Base-by-base conservation (phyloP, 2,888 invertebrate species). In the Tachina grossa region DNA sequence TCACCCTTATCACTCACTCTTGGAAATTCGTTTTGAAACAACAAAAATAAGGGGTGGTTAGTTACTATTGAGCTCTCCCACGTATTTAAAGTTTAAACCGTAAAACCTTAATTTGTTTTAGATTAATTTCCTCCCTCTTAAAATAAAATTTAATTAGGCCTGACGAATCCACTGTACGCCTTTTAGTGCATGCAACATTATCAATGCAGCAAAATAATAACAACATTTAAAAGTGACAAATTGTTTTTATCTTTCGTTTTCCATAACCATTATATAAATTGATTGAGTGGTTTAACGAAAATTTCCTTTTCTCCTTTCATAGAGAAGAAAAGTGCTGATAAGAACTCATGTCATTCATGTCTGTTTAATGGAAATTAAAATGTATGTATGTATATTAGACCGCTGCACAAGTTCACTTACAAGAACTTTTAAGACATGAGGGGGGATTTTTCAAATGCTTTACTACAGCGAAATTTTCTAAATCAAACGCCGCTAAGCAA, bases 91-190 rank as follows among this genome's bases (percentile, higher is more conserved):
- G 3, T 22, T 49, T 19, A 39, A 69, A 22, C 43, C 13, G 1
- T 14, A 61, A n/a, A 59, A 31, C 22, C 41, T 43, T 57, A 9
- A 79, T 72, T 65, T 79, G 45, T 74, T 74, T 39, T 39, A 39
- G 39, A 61, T 11, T 41, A 57, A 75, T 63, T 59, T 80, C 51
- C 49, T 66, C 75, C 81, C 74, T 75, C 31, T 75, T 45, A 61
- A 69, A 1, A 31, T 75, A 39, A 86, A 84, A 79, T 77, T 69
- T 63, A 88, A 88, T 88, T 84, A 69, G 74, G 86, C 87, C 74
- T 83, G 68, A 86, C 86, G 74, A 85, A 86, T 83, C 79, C 85
- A 75, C 51, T 79, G 77, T 59, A 74, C 84, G 84, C 84, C 85
- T 77, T 41, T 76, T 63, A 75, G 69, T 80, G 74, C 82, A 79